phyloP scores from a whole-genome alignment of 2,888 invertebrate genomes.

The Sericinus montela region DNA sequence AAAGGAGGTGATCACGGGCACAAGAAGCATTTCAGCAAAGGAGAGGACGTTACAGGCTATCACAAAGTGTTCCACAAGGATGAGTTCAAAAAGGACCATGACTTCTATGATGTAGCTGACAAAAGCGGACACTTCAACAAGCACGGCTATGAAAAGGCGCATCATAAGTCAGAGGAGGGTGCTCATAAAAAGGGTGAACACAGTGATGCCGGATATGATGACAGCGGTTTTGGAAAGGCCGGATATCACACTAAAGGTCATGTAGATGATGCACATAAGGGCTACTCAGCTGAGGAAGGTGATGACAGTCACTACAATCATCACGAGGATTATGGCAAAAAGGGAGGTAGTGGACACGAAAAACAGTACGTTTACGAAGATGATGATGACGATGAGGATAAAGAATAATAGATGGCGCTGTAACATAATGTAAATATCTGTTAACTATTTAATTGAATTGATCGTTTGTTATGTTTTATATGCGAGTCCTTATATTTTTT shows the following conservation, averaged over 20 bases:
- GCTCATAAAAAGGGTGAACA: conserved; percentile 78
- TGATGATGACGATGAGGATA: conserved; percentile 40
- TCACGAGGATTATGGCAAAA: conserved; percentile 75
- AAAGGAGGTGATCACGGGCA: conserved; percentile 80
- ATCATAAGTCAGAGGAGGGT: conserved; percentile 77
- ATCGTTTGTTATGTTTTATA: conserved; percentile 72
- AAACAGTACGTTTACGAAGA: conserved; percentile 69
- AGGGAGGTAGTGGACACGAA: conserved; percentile 66
- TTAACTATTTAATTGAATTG: conserved; percentile 41
- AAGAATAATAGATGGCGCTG: conserved; percentile 28
- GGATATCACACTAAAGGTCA: conserved; percentile 80
- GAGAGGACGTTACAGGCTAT: conserved; percentile 84
- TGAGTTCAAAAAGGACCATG: conserved; percentile 87
- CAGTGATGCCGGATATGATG: conserved; percentile 72
- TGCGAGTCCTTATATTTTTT: conserved; percentile 47
- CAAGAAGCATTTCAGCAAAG: conserved; percentile 82
- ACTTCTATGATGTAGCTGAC: conserved; percentile 86
- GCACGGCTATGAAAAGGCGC: conserved; percentile 76
- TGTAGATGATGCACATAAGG: conserved; percentile 69
- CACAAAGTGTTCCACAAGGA: conserved; percentile 87
- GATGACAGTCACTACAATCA: conserved; percentile 76
- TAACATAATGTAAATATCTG: conserved; percentile 45
- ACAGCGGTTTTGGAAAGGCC: conserved; percentile 73
- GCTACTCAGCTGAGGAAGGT: conserved; percentile 78
- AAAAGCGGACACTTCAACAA: conserved; percentile 83